Evolutionary conservation across 2,888 invertebrate genomes (phyloP).

Genomic region (Mimumesa dahlbomi): DNA sequence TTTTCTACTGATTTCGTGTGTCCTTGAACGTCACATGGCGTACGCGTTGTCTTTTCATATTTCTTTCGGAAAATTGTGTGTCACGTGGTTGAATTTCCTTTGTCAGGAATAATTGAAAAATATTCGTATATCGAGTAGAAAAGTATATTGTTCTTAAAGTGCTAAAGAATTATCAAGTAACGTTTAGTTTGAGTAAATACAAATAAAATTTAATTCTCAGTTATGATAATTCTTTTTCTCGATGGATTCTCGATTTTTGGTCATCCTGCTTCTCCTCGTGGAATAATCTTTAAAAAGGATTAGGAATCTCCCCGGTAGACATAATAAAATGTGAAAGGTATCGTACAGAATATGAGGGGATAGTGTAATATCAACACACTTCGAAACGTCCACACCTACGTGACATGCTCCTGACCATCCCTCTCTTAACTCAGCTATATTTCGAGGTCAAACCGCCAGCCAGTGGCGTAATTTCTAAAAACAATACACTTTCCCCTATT

Average conservation of each 20-base stretch:
- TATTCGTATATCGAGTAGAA: too few relatives aligned
- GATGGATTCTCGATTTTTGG: neutral
- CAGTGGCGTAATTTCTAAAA: constrained; percentile 37
- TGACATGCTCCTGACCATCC: constrained; percentile 37
- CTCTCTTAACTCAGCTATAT: constrained; percentile 17
- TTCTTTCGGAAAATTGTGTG: too few relatives aligned
- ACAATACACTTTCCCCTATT: constrained; percentile 15
- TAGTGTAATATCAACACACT: constrained; percentile 66
- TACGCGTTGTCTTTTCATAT: too few relatives aligned
- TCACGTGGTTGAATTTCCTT: too few relatives aligned
- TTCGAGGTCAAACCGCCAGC: constrained; percentile 17
- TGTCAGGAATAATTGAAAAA: too few relatives aligned
- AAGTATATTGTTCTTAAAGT: too few relatives aligned
- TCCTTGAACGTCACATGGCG: too few relatives aligned
- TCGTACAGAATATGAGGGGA: constrained; percentile 21
- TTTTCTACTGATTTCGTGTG: too few relatives aligned
- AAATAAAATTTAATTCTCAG: too few relatives aligned
- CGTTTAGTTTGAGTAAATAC: too few relatives aligned
- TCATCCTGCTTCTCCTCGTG: neutral
- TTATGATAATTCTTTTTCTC: too few relatives aligned
- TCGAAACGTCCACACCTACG: constrained; percentile 53
- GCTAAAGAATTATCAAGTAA: too few relatives aligned
- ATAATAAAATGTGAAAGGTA: constrained; percentile 27
- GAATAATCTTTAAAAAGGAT: neutral
- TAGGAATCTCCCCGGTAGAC: constrained; percentile 4